These are phyloP conservation scores for Takifugu ocellatus DNA, from an alignment of 2,797 vertebrate genomes.

Conservation along the genomic window DNA sequence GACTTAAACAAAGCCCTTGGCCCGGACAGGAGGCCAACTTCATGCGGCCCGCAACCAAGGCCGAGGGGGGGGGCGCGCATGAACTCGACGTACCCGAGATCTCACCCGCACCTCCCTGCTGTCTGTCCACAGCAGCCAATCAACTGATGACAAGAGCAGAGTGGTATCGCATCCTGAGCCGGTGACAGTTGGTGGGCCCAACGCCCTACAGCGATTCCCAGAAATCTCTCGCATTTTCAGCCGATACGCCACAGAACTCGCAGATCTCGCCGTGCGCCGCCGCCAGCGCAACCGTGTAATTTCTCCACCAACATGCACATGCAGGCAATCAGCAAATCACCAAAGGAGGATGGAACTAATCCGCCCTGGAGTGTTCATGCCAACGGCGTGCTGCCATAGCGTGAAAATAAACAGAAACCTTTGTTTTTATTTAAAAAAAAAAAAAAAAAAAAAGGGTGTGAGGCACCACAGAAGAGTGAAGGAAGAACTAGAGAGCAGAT, in stretches of 20 bases:
- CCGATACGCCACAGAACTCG: slow-evolving; percentile 38
- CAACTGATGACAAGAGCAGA: slow-evolving; percentile 70
- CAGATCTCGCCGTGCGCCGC: slow-evolving; percentile 6
- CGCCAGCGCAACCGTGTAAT: no score
- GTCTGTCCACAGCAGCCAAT: slow-evolving; percentile 77
- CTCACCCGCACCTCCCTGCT: slow-evolving; percentile 70
- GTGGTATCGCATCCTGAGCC: slow-evolving; percentile 70
- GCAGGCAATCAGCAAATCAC: background rate
- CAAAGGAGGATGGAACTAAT: slow-evolving; percentile 40
- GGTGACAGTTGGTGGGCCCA: slow-evolving; percentile 56
- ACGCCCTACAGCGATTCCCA: slow-evolving; percentile 33
- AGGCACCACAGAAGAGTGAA: slow-evolving; percentile 48
- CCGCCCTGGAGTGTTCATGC: slow-evolving; percentile 21
- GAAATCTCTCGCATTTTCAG: slow-evolving; percentile 22
- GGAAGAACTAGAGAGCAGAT: slow-evolving; percentile 51
- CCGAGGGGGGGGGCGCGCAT: slow-evolving; percentile 55
- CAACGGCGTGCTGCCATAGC: slow-evolving; percentile 49
- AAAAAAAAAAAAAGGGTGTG: slow-evolving; percentile 13
- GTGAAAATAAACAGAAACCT: slow-evolving; percentile 62
- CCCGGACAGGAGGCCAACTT: slow-evolving; percentile 89
- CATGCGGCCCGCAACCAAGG: slow-evolving; percentile 80
- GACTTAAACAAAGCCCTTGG: slow-evolving; percentile 91
- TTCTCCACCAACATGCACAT: no score
- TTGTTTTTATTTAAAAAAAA: slow-evolving; percentile 36
- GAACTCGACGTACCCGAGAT: slow-evolving; percentile 78